Percentiles rank a stretch among this genome's conserved stretches.
These are phyloP conservation scores for Keiferia lycopersicella DNA, from an alignment of 2,888 invertebrate genomes.

Conservation along the genomic window DNA sequence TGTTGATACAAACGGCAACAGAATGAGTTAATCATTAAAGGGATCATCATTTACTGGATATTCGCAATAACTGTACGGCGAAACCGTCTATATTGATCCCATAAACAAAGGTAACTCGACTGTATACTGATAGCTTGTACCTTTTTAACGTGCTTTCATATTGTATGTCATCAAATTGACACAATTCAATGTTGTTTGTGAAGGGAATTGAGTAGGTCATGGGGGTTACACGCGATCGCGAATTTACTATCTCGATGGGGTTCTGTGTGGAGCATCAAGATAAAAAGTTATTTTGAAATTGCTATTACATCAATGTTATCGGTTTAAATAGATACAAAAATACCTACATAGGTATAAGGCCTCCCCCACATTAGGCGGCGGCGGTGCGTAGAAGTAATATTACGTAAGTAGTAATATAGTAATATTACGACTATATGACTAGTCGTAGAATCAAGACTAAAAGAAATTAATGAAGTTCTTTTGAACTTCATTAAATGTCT, in stretches of 20 bases:
- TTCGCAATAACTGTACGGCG: too few relatives aligned
- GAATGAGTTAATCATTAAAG: too few relatives aligned
- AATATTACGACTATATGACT: too few relatives aligned
- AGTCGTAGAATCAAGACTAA: too few relatives aligned
- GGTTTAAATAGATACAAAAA: neutral
- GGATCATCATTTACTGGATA: too few relatives aligned
- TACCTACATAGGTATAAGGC: too few relatives aligned
- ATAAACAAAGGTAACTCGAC: neutral
- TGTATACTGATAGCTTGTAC: neutral
- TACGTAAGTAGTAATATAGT: too few relatives aligned
- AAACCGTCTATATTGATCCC: too few relatives aligned
- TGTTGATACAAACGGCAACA: neutral
- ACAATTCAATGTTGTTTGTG: conserved; percentile 11
- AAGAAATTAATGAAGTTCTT: too few relatives aligned
- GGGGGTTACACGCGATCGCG: neutral
- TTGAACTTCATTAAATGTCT: too few relatives aligned
- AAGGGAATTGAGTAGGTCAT: conserved; percentile 12
- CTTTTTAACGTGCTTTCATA: neutral
- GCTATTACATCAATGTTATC: neutral
- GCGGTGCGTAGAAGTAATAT: too few relatives aligned
- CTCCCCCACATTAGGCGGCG: too few relatives aligned
- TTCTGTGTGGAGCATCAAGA: neutral
- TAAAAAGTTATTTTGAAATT: neutral
- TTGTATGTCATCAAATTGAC: neutral
- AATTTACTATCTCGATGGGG: neutral